Base-by-base conservation (phyloP, 2,113 vertebrate genomes). In the Dinomys branickii region DNA sequence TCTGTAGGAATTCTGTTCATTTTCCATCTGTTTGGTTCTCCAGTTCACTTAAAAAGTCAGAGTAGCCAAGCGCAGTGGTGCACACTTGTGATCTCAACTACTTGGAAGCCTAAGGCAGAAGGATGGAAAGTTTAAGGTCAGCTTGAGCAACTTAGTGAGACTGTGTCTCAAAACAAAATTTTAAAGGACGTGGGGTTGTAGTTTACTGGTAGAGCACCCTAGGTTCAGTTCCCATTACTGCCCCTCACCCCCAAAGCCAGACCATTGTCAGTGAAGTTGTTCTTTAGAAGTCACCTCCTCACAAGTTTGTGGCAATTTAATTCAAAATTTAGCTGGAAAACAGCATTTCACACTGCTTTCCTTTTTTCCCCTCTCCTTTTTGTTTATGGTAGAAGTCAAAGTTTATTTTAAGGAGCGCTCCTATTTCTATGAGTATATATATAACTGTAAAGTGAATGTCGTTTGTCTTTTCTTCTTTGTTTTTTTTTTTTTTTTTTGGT, bases 1-100 rank as follows among this genome's bases (percentile, higher is more conserved):
- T 93, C 97, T 95, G 97, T 83, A 97, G 96, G 97, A 97, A 97
- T 98, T 98, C 97, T 98, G 71, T 98, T 98, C 97, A 97, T 97
- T 98, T 95, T 94, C 93, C 93, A 83, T 98, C 98, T 98, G 96
- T 96, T 98, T 94, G 89, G 82, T 98, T 98, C 96, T 97, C 97
- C 97, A 97, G 50, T 33, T 94, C 73, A 81, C 95, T 94, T 92
- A 96, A 97, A 98, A 98, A 98, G 90, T 92, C 97, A 95, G 88
- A 93, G 96, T 96, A 52, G 30, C 77, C 47, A 52, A 35, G 28
- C 30, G 7, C 11, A 30, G 47, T 19, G 47, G 47, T 11, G 17
- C 16, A 80, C 73, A 77, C 12, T 13, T 77, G 38, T 75, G 12
- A 28, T 28, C 73, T 12, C 24, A 77, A 22, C 38, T 44, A 7